Base-by-base conservation (phyloP, 2,113 vertebrate species). In the Callorhinus ursinus region DNA sequence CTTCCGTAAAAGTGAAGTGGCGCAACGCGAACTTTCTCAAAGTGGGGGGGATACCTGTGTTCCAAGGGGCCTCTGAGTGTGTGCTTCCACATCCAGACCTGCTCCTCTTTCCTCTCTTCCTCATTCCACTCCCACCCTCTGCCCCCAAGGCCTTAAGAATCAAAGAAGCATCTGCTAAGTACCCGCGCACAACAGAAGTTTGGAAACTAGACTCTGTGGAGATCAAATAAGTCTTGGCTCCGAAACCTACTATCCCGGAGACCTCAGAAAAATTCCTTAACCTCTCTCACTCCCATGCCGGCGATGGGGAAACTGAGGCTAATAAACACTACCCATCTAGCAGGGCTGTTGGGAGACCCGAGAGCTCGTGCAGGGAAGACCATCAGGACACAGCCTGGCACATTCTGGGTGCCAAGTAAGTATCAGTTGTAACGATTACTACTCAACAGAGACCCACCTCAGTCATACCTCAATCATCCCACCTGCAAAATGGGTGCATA, bases 341-440 rank as follows among this genome's bases (percentile, higher is more conserved):
- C 36, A 46, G 63, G 14, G 55, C 8, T 63, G 59, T 10, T 14
- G 82, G 71, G 55, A 46, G 57, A 59, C 24, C 3, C 3, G 0
- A 14, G 53, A 16, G 61, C 33, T 85, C 31, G 1, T 0, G 2
- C 9, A 63, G 82, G 42, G 55, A 67, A 14, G 15, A 31, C 18
- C 4, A 2, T 0, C 0, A 28, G 26, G 28, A 36, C 7, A 26
- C 22, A 1, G 49, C 2, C 46, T 0, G 7, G 46, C 9, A 33
- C 18, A 2, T 33, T 28, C 55, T 65, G 24, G 18, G 21, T 2
- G 55, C 28, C 16, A 79, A 69, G n/a, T 39, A 39, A 46, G 39
- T 0, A 8, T 15, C 10, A 31, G 81, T 18, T 1, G 9, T 19
- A 67, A 9, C 2, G 15, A 24, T 49, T 22, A 71, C 6, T n/a